Base-by-base conservation (phyloP, 2,888 invertebrate species). In the Mamestra brassicae region DNA sequence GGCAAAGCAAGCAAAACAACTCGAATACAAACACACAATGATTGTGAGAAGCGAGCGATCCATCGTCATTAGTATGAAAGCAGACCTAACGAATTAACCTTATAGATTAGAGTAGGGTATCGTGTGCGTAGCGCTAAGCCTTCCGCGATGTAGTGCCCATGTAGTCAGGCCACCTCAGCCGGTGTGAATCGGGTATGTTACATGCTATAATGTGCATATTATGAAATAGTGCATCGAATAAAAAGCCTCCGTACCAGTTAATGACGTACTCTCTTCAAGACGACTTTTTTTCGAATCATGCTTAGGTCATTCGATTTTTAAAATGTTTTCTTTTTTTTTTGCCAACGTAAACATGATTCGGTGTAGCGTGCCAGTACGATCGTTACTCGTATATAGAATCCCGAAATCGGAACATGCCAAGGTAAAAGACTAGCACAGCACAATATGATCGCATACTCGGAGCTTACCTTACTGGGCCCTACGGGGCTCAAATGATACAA, bases 1-100 rank as follows among this genome's bases (percentile, higher is more conserved):
- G 94, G 93, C 90, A 88, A 96, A 96, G 96, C 96, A 95, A 96
- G 96, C 96, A 95, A 96, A 95, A 94, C 95, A 95, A 95, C 89
- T 93, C 92, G 92, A 93, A 94, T 91, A 95, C 92, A 91, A 92
- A 95, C 94, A 94, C 93, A 92, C 92, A 93, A 95, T 95, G 95
- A 93, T 92, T 72, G 93, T 95, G 96, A 95, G 95, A 96, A 96
- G 96, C 96, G 95, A 93, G 94, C 94, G 93, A 73, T 89, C 90
- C 89, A 86, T 90, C 91, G 87, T 90, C 81, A 91, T 94, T 92
- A 90, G 90, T 93, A 94, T 93, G 94, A 93, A 96, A 96, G 96
- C 95, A 93, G 86, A 92, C 94, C 94, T 94, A 94, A 92, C 93
- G 86, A 90, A 90, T 92, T 87, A 93, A 94, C 90, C 89, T 92